Percentiles rank a stretch among this genome's conserved stretches.
These are phyloP conservation scores for Progne subis DNA, from an alignment of 2,113 vertebrate genomes.

Conservation along the genomic window DNA sequence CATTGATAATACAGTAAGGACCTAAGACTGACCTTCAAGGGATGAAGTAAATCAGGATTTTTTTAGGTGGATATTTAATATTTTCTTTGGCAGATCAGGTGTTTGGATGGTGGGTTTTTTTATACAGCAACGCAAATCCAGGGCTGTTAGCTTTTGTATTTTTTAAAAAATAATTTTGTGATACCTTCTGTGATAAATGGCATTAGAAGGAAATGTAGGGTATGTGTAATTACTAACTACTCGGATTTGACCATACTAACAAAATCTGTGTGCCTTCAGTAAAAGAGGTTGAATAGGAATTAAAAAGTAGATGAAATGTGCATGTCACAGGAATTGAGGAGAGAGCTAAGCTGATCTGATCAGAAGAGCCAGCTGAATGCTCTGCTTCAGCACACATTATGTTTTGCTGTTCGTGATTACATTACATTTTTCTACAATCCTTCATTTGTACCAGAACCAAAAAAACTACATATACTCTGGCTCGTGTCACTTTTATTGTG, in stretches of 20 bases:
- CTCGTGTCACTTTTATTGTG: fast-evolving
- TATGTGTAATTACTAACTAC: background rate
- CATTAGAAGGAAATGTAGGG: background rate
- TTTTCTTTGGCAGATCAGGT: background rate
- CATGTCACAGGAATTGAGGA: background rate
- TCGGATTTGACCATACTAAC: background rate
- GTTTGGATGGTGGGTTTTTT: background rate
- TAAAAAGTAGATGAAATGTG: background rate
- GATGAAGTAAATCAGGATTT: background rate
- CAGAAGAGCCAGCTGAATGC: background rate
- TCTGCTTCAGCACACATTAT: background rate
- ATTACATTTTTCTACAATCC: background rate
- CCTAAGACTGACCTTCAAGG: background rate
- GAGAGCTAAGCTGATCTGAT: background rate
- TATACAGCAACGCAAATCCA: background rate
- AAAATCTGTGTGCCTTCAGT: background rate
- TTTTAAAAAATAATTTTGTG: background rate
- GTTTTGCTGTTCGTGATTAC: background rate
- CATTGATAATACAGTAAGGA: background rate
- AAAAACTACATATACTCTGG: fast-evolving
- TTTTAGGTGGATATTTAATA: background rate
- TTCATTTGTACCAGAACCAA: background rate
- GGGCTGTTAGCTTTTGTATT: background rate
- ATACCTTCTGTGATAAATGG: background rate
- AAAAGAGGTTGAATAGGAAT: background rate